Conservation (phyloP, 2,888 invertebrate genomes). For the Rhamphomyia laevipes region DNA sequence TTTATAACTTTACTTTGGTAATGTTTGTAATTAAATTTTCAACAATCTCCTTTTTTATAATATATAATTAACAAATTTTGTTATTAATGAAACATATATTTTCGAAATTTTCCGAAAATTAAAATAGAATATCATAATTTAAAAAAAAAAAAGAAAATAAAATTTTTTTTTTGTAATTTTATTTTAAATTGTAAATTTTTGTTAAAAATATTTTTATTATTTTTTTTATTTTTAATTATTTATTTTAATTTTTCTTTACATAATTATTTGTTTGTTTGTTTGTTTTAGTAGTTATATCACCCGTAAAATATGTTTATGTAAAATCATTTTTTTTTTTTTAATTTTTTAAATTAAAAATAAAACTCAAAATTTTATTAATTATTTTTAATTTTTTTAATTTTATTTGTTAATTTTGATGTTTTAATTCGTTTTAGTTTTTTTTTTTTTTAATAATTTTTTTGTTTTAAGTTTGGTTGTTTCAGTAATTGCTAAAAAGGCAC, state of each 20-base stretch:
- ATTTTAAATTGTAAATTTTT: neutral
- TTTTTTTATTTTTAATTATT: neutral
- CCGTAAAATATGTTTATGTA: too few species aligned
- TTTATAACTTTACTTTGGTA: too few species aligned
- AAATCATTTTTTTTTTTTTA: neutral
- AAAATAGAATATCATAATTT: too few species aligned
- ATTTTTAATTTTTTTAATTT: too few species aligned
- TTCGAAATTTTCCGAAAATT: too few species aligned
- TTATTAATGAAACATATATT: too few species aligned
- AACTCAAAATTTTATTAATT: neutral
- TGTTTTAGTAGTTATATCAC: neutral
- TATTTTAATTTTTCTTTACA: neutral
- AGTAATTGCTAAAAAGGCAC: slow-evolving; percentile 73
- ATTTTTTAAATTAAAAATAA: neutral
- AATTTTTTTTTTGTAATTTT: neutral
- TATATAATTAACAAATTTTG: too few species aligned
- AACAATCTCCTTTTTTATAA: too few species aligned
- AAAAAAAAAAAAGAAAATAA: neutral
- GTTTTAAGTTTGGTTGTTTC: slow-evolving; percentile 16
- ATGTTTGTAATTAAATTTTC: too few species aligned
- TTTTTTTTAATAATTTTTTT: neutral
- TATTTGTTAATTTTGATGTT: too few species aligned
- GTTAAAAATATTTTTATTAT: neutral
- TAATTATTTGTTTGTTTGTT: neutral
- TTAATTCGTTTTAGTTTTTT: too few species aligned